Conservation (phyloP, 2,888 invertebrate species). For the Drosophila prolongata region DNA sequence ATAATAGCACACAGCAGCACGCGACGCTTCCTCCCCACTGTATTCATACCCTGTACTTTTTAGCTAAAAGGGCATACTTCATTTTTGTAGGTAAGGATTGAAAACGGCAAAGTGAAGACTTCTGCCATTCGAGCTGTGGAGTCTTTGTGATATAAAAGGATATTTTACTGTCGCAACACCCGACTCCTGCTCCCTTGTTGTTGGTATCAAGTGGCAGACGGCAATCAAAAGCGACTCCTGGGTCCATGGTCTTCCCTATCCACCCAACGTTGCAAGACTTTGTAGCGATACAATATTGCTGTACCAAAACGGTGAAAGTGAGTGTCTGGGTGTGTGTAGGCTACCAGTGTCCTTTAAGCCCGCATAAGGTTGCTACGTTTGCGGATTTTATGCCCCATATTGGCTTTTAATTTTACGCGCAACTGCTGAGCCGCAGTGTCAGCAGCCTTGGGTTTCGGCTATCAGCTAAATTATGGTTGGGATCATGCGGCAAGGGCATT, state of each 20-base stretch:
- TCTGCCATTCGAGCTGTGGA: no score
- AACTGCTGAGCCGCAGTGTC: slow-evolving; percentile 64
- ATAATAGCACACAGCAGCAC: slow-evolving; percentile 28
- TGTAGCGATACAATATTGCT: slow-evolving; percentile 62
- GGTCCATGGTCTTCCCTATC: slow-evolving; percentile 2
- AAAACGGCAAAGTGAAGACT: no score
- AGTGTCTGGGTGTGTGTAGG: slow-evolving; percentile 10
- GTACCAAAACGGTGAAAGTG: slow-evolving; percentile 16
- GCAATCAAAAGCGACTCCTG: slow-evolving; percentile 58
- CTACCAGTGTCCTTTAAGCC: slow-evolving; percentile 25
- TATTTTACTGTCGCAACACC: not conserved
- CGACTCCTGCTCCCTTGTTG: not conserved
- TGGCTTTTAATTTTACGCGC: slow-evolving; percentile 72
- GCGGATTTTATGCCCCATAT: slow-evolving; percentile 70
- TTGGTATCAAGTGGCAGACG: slow-evolving; percentile 60
- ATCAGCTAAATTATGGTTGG: slow-evolving; percentile 66
- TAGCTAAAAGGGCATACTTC: not conserved
- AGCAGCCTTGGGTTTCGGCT: slow-evolving; percentile 59
- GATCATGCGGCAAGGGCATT: slow-evolving; percentile 53
- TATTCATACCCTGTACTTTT: not conserved
- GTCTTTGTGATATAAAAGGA: not conserved
- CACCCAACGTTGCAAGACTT: slow-evolving; percentile 27
- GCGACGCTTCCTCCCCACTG: not conserved
- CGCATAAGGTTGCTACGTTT: slow-evolving; percentile 58
- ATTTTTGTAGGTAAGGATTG: not conserved